phyloP scores from a whole-genome alignment of 1,140 invertebrate species.

The Ceratosolen solmsi region DNA sequence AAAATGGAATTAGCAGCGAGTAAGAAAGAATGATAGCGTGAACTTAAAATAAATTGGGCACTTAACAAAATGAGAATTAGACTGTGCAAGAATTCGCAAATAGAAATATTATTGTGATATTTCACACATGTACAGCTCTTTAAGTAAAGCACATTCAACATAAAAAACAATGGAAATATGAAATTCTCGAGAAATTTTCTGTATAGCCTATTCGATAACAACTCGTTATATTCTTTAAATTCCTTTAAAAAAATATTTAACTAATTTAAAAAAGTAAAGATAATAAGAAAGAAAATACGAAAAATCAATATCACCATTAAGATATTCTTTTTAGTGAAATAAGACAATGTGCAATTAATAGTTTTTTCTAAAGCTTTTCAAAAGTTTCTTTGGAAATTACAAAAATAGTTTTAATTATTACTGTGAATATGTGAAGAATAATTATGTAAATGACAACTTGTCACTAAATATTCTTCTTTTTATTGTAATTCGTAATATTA shows the following conservation, averaged over 20 bases:
- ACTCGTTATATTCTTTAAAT: neutral
- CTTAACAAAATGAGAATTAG: neutral
- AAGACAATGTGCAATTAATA: neutral
- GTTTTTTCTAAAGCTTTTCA: neutral
- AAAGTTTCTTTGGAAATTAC: neutral
- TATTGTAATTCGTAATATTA: conserved; percentile 27
- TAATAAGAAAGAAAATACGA: too few species aligned
- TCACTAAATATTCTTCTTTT: conserved; percentile 16
- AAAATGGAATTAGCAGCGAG: neutral
- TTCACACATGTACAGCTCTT: neutral
- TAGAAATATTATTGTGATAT: neutral
- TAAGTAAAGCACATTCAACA: neutral
- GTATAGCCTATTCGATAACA: neutral
- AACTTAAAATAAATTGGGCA: neutral
- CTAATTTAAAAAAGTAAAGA: neutral
- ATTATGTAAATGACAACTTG: conserved; percentile 21
- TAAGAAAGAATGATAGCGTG: neutral
- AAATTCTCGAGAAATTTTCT: neutral
- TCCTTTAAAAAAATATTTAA: neutral
- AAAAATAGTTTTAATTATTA: conserved; percentile 26
- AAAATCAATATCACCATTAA: neutral
- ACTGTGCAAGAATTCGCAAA: neutral
- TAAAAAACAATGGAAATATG: neutral
- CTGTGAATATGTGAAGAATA: conserved; percentile 28
- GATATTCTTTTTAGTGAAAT: neutral